These are phyloP conservation scores for Rhinolophus ferrumequinum DNA, from an alignment of 2,113 vertebrate species.

Conservation along the genomic window DNA sequence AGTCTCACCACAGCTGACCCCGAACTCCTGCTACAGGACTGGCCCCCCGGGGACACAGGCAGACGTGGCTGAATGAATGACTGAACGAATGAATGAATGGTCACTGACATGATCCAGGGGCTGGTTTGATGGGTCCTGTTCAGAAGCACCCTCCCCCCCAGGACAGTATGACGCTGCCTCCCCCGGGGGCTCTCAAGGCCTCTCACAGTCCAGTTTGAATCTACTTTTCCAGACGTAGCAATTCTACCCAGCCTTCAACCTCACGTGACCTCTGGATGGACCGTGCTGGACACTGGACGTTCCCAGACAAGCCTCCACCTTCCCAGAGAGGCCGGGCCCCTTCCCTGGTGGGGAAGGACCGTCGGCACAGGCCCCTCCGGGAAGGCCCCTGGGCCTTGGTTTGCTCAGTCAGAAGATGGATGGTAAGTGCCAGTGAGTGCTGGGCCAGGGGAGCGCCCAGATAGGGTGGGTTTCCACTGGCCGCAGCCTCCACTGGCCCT, in stretches of 20 bases:
- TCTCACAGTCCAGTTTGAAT: rapidly evolving
- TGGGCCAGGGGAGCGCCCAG: rapidly evolving
- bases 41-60: not conserved
- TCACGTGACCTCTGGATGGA: not conserved
- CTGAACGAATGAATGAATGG: not conserved
- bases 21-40: not conserved
- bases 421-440: rapidly evolving
- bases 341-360: not conserved
- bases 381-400: not conserved
- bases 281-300: rapidly evolving
- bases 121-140: rapidly evolving
- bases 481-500: not conserved
- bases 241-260: not conserved
- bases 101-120: not conserved
- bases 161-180: rapidly evolving
- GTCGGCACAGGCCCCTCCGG: rapidly evolving
- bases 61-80: too few species aligned
- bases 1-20: not conserved
- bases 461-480: not conserved
- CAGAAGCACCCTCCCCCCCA: not conserved
- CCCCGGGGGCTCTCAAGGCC: not conserved
- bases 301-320: too few species aligned
- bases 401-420: rapidly evolving
- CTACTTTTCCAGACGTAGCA: not conserved
- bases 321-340: not conserved